phyloP scores from a whole-genome alignment of 1,140 invertebrate species.

The Brachionus paranguensis region DNA sequence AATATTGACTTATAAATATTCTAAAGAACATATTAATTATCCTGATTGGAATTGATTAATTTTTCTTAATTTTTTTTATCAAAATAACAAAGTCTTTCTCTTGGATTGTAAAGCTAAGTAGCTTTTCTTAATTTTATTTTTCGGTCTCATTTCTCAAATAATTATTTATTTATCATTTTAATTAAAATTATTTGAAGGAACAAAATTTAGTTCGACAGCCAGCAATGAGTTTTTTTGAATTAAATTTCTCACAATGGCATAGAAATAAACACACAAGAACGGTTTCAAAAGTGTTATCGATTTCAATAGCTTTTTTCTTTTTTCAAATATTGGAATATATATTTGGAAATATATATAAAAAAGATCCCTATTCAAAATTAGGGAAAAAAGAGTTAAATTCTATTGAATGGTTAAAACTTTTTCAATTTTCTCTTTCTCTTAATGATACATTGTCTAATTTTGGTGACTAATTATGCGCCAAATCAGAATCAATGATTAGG shows the following conservation, averaged over 20 bases:
- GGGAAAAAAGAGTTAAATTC: not conserved
- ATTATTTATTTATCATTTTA: not conserved
- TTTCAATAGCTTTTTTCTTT: not conserved
- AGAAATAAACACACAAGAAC: not conserved
- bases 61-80: not conserved
- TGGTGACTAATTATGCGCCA: conserved; percentile 15
- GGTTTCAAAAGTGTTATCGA: not conserved
- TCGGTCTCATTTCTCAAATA: not conserved
- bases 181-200: not conserved
- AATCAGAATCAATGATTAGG: conserved; percentile 21
- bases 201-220: not conserved
- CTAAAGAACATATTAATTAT: not conserved
- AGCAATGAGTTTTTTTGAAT: not conserved
- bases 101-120: not conserved
- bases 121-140: not conserved
- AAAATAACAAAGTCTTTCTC: not conserved
- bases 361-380: not conserved
- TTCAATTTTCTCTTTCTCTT: not conserved
- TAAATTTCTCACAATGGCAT: not conserved
- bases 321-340: not conserved
- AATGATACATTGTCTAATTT: conserved; percentile 30
- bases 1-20: not conserved
- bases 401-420: not conserved
- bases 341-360: not conserved
- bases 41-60: not conserved